Evolutionary conservation across 2,797 vertebrate genomes (phyloP).

Genomic region (Fundulus diaphanus): DNA sequence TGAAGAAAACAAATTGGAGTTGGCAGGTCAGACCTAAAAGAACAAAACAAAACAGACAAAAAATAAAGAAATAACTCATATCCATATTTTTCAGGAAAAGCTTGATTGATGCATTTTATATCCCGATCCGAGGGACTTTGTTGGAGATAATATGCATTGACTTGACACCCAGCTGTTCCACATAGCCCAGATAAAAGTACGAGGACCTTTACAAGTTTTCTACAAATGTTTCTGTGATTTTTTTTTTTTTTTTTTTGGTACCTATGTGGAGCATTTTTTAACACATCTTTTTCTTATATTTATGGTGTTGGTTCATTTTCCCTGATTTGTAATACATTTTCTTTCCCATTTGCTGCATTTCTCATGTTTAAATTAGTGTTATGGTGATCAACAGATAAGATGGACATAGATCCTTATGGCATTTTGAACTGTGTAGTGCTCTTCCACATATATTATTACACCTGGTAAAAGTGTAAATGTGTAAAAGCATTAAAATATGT

Average conservation of each 20-base stretch:
- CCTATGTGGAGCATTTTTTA: background rate
- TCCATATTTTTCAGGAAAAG: background rate
- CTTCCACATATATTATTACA: background rate
- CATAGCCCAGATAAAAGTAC: conserved; percentile 47
- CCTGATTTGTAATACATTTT: background rate
- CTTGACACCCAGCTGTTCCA: conserved; percentile 52
- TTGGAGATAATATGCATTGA: conserved; percentile 38
- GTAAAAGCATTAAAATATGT: background rate
- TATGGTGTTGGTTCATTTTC: background rate
- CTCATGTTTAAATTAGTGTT: background rate
- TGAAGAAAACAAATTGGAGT: background rate
- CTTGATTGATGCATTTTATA: background rate
- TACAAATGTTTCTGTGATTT: too few species aligned
- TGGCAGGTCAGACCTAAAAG: background rate
- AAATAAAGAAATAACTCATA: background rate
- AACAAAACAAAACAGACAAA: too few species aligned
- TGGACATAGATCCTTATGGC: background rate
- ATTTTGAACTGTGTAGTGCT: background rate
- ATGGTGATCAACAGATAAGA: background rate
- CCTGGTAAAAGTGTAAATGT: background rate
- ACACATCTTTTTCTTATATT: background rate
- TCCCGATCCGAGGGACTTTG: conserved; percentile 3
- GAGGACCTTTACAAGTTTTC: conserved; percentile 7
- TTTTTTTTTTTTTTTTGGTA: background rate
- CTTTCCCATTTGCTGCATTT: background rate